Percentiles rank a stretch among this genome's conserved stretches.
Evolutionary conservation across 2,113 vertebrate genomes (phyloP).

Genomic region (Indicator indicator): DNA sequence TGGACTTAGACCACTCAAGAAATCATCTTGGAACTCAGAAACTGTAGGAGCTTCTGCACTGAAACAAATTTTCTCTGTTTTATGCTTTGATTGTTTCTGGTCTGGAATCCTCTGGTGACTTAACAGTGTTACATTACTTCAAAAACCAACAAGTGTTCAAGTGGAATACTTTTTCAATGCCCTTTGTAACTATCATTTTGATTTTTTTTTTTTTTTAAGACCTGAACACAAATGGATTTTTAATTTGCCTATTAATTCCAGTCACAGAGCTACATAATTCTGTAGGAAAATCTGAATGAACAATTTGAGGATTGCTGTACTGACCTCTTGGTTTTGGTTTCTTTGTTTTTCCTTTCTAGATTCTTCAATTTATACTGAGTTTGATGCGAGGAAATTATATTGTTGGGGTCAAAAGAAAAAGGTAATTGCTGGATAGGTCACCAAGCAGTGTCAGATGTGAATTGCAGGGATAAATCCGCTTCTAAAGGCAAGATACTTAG

Average conservation of each 20-base stretch:
- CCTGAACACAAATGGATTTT: background rate
- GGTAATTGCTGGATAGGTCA: constrained; percentile 53
- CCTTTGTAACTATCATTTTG: background rate
- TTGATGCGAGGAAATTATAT: constrained; percentile 71
- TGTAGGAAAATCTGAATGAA: background rate
- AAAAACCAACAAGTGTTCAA: background rate
- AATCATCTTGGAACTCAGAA: background rate
- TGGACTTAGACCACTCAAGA: background rate
- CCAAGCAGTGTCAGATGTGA: background rate
- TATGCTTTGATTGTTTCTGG: constrained; percentile 37
- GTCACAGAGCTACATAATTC: background rate
- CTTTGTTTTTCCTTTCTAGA: constrained; percentile 59
- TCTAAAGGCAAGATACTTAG: background rate
- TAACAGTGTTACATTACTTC: background rate
- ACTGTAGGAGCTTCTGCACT: constrained; percentile 2
- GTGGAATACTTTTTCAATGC: background rate
- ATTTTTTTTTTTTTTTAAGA: background rate
- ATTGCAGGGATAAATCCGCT: background rate
- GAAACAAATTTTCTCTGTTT: constrained; percentile 2
- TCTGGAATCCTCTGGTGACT: constrained; percentile 24
- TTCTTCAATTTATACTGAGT: constrained; percentile 74
- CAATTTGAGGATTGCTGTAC: background rate
- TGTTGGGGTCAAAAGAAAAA: constrained; percentile 71
- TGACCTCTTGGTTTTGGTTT: background rate
- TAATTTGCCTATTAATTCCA: background rate